Conservation (phyloP, 2,113 vertebrate genomes). For the Pavo muticus region DNA sequence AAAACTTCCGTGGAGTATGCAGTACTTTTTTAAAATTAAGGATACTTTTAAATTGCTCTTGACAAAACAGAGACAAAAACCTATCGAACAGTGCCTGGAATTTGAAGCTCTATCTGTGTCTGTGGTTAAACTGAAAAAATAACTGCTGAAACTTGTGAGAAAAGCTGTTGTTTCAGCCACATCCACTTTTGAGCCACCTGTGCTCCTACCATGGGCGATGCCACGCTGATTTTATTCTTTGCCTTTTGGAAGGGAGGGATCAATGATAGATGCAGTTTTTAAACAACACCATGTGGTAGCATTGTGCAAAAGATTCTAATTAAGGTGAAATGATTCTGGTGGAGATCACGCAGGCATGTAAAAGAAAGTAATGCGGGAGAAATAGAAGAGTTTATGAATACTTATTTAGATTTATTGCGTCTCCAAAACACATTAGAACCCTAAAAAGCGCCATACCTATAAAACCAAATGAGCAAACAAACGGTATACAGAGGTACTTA, state of each 20-base stretch:
- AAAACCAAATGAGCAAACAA: slow-evolving; percentile 18
- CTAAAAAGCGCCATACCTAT: not conserved
- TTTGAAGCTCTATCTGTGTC: not conserved
- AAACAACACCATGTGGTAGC: not conserved
- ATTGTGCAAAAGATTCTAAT: not conserved
- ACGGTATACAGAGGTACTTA: not conserved
- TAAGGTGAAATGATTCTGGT: not conserved
- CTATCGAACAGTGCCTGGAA: not conserved
- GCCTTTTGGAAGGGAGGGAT: not conserved
- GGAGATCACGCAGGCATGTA: not conserved
- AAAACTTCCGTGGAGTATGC: not conserved
- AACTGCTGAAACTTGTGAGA: not conserved
- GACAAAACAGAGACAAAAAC: not conserved
- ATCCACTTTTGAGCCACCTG: not conserved
- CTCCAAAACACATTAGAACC: not conserved
- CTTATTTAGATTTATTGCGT: slow-evolving; percentile 1
- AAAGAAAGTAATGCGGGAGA: not conserved
- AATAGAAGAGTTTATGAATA: not conserved
- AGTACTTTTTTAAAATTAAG: not conserved
- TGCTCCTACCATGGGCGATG: not conserved
- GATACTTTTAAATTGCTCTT: not conserved
- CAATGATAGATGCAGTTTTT: not conserved
- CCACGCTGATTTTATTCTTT: not conserved
- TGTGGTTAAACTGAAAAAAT: not conserved
- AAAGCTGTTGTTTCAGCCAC: not conserved